phyloP scores from a whole-genome alignment of 2,113 vertebrate species.

The Toxostoma redivivum region DNA sequence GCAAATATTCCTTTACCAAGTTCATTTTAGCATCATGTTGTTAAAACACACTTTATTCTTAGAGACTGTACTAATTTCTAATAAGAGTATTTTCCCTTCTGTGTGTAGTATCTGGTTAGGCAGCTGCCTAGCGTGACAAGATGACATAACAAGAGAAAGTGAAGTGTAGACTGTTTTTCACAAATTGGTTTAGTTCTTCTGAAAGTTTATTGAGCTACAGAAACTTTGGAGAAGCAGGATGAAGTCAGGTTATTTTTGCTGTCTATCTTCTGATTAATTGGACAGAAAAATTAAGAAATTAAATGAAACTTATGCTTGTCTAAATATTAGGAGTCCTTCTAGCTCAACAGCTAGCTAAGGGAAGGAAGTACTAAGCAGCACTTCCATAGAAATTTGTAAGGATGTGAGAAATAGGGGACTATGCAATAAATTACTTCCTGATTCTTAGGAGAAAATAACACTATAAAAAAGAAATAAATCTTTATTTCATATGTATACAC shows the following conservation, averaged over 20 bases:
- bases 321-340: background rate
- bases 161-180: background rate
- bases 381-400: background rate
- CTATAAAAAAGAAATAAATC: background rate
- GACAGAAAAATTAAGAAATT: background rate
- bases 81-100: background rate
- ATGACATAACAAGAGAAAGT: background rate
- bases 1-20: background rate
- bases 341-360: fast-evolving
- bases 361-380: background rate
- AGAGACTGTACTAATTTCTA: background rate
- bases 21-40: background rate
- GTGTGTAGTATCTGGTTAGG: background rate
- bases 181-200: background rate
- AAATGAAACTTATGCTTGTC: background rate
- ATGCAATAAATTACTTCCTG: background rate
- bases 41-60: background rate
- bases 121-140: background rate
- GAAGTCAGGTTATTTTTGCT: background rate
- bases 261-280: background rate
- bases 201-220: background rate
- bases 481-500: background rate
- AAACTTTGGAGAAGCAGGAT: background rate
- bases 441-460: background rate
- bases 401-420: background rate